Percentiles rank a stretch among this genome's conserved stretches.
These are phyloP conservation scores for Smutsia gigantea DNA, from an alignment of 2,797 vertebrate genomes.

Conservation along the genomic window DNA sequence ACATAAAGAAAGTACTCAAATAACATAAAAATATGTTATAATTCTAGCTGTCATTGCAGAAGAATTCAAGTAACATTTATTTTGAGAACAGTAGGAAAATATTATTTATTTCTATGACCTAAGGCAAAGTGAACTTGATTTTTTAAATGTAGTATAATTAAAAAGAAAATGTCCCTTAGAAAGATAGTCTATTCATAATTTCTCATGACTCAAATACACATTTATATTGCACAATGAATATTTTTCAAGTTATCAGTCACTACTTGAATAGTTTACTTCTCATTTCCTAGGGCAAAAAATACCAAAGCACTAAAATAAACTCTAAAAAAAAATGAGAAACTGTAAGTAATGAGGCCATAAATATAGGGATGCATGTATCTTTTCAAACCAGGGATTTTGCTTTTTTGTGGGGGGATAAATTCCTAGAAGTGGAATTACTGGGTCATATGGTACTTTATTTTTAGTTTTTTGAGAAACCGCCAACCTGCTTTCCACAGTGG, in stretches of 20 bases:
- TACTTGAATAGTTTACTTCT: neutral
- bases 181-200: neutral
- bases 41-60: neutral
- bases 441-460: too few species aligned
- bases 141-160: neutral
- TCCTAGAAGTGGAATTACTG: too few species aligned
- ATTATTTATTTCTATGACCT: neutral
- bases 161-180: neutral
- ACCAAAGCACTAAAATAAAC: neutral
- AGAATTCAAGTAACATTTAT: neutral
- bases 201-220: neutral
- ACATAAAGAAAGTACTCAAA: neutral
- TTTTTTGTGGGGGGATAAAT: too few species aligned
- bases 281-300: neutral
- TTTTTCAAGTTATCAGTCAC: neutral
- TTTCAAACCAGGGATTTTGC: too few species aligned
- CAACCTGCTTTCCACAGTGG: too few species aligned
- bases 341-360: too few species aligned
- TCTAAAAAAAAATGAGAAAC: neutral
- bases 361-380: too few species aligned
- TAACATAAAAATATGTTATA: neutral
- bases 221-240: neutral
- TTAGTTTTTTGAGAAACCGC: too few species aligned
- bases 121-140: neutral
- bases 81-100: slow-evolving; percentile 18